Conservation (phyloP, 2,113 vertebrate genomes). For the Electrona antarctica region DNA sequence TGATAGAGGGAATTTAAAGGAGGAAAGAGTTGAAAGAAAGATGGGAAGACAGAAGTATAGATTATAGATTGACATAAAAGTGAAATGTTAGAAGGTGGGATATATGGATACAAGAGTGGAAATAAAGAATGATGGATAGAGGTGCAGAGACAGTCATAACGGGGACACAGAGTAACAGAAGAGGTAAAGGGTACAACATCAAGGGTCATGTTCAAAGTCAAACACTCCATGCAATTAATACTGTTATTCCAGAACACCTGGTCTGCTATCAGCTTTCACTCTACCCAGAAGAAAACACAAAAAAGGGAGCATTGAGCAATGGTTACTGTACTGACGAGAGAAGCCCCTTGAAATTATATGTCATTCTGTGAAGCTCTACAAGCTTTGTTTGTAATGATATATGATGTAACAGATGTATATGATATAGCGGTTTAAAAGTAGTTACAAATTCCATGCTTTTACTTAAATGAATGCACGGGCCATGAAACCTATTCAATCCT, state of each 20-base stretch:
- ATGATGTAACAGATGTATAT: no score
- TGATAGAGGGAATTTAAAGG: no score
- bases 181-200: not conserved
- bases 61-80: no score
- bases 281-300: not conserved
- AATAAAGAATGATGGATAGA: no score
- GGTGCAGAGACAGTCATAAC: no score
- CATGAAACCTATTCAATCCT: no score
- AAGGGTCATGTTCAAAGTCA: not conserved
- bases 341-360: not conserved
- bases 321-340: not conserved
- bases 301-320: not conserved
- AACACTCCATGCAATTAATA: not conserved
- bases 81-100: no score
- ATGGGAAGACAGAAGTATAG: not conserved
- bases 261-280: not conserved
- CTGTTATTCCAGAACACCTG: conserved; percentile 1
- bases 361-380: not conserved
- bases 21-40: not conserved
- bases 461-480: no score
- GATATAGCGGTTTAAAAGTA: no score
- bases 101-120: no score
- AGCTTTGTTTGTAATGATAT: no score
- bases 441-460: no score
- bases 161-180: not conserved